Base-by-base conservation (phyloP, 1,140 invertebrate genomes). In the Ectropis grisescens region DNA sequence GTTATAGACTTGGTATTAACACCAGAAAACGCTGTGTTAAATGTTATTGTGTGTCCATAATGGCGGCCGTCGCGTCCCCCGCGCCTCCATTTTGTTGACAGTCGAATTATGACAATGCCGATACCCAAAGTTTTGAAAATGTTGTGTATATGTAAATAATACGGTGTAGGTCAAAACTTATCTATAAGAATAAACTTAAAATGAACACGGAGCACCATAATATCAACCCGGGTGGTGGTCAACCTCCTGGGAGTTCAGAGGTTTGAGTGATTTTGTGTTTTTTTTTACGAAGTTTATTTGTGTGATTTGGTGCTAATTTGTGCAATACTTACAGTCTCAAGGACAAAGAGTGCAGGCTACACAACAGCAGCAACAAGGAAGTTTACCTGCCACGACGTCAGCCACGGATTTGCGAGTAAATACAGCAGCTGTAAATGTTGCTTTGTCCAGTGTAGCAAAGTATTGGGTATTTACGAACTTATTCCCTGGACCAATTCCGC, bases 381-480 rank as follows among this genome's bases (percentile, higher is more conserved):
- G 62, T 54, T 49, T 79, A 37, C 58, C 75, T 26, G 70, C 82
- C 14, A 84, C 84, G 10, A 83, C 84, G 27, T 83, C 85, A 41
- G 84, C 85, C 11, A 86, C 85, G 11, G 85, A 86, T 56, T 60
- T 86, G 33, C 53, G 85, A 53, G 85, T 86, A 5, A 87, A 86
- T 57, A 85, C 85, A 2, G 84, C 85, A 14, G 85, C 85, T 23
- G 76, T 87, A 23, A 86, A 86, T 65, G 85, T 86, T 32, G 83
- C 85, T 52, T 72, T 87, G 60, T 85, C 85, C 35, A 87, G 84
- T 68, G 86, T 88, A 31, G 86, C 86, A 16, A 88, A 88, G 60
- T 88, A 88, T 56, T 88, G 86, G 86, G 86, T 88, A 44, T 82
- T 88, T 59, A 88, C 86, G 32, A 88, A 88, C 76, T 66, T 88